Evolutionary conservation across 2,113 vertebrate genomes (phyloP), one percentile per base, ranked within the genome.

Genomic region (Pantherophis guttatus): DNA sequence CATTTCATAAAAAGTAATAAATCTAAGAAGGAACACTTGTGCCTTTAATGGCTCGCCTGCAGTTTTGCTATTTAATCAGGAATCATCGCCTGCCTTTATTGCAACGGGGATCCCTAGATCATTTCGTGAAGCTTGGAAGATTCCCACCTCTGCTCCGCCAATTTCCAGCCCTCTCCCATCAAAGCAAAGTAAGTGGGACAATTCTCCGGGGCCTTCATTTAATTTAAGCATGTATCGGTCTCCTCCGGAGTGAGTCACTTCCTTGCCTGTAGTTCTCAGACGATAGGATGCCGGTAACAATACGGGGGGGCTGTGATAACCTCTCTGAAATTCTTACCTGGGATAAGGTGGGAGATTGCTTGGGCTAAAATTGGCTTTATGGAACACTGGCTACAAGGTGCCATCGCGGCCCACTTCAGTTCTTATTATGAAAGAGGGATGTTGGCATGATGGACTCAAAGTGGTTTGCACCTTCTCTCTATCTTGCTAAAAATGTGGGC

Each of bases 101-200:
- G 59, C 0, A 0, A 26, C 23, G 12, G 92, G 93, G 52, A 21
- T 92, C 50, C 75, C 55, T 86, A 21, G 91, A 89, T 48, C 9
- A 4, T 90, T 92, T 54, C 6, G 48, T 48, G 53, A 48, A 11
- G 44, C 58, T 59, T 24, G 54, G 48, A 86, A 89, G 91, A 17
- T 52, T 81, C 58, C 58, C 29, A 8, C 86, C n/a, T 54, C 50
- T 17, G 5, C 62, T 0, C 2, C 19, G 15, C 33, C 33, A 19
- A 23, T 92, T 86, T 91, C 24, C 57, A 33, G 29, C 54, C 70
- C 59, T 1, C 1, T 29, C 9, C 50, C 86, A 58, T 33, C 90
- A 19, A 62, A 26, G 62, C 0, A 26, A 15, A 86, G 26, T 93
- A 93, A 90, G 86, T 90, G 75, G 75, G 75, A 86, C 92, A 86